Conservation (phyloP, 2,113 vertebrate species). For the Otolemur garnettii region DNA sequence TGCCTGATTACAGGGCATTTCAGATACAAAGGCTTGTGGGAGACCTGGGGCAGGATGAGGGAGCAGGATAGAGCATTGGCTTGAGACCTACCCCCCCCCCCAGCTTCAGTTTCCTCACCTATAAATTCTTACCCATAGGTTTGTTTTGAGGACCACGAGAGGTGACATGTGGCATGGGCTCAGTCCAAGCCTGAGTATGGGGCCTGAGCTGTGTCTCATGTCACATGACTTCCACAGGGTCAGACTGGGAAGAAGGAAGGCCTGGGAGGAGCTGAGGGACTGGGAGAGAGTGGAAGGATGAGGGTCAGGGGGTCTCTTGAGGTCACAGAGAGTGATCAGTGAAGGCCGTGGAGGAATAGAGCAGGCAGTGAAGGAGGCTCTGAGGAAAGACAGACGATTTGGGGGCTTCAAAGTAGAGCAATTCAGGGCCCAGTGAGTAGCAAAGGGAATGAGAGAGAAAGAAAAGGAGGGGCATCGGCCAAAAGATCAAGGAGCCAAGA, state of each 20-base stretch:
- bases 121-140: background rate
- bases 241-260: background rate
- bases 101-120: background rate
- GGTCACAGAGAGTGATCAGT: background rate
- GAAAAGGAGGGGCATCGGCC: background rate
- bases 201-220: background rate
- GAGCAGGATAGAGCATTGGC: rapidly evolving
- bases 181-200: background rate
- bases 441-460: too few species aligned
- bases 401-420: background rate
- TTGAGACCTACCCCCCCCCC: background rate
- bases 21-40: background rate
- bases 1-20: background rate
- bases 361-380: background rate
- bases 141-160: background rate
- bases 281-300: background rate
- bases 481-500: background rate
- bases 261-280: background rate
- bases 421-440: background rate
- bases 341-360: background rate
- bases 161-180: background rate
- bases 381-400: too few species aligned
- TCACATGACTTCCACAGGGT: background rate
- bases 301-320: background rate
- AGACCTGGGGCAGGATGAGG: background rate